These are phyloP conservation scores for Cyprinodon variegatus DNA, from an alignment of 2,113 vertebrate species.

Conservation along the genomic window DNA sequence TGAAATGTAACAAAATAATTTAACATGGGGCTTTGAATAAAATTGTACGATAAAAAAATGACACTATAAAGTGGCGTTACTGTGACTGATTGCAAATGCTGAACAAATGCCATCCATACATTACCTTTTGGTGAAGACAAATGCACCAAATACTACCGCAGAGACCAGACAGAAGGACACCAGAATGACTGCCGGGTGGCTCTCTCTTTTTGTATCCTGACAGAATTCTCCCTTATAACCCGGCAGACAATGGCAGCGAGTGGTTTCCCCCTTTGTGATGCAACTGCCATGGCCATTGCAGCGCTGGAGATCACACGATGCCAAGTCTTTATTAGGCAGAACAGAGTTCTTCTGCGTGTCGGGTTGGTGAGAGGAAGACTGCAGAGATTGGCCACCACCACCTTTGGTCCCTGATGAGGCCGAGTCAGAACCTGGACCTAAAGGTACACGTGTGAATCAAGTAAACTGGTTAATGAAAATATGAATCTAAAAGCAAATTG, in stretches of 20 bases:
- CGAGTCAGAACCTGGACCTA: constrained; percentile 45
- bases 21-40: no score
- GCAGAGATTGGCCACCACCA: not conserved
- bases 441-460: not conserved
- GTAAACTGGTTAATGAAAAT: not conserved
- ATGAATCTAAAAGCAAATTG: not conserved
- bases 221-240: constrained; percentile 85
- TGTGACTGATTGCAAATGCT: not conserved
- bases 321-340: constrained; percentile 33
- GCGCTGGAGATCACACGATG: constrained; percentile 72
- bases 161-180: constrained; percentile 36
- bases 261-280: constrained; percentile 54
- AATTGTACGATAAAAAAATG: not conserved
- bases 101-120: not conserved
- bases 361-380: not conserved
- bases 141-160: constrained; percentile 14
- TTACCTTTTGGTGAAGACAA: constrained; percentile 62
- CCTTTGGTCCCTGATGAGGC: constrained; percentile 4
- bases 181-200: constrained; percentile 46
- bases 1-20: no score
- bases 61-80: not conserved
- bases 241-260: constrained; percentile 77
- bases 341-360: constrained; percentile 1
- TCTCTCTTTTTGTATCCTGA: constrained; percentile 60
- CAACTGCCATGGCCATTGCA: constrained; percentile 84